Percentiles rank a stretch among this genome's conserved stretches.
These are phyloP conservation scores for Napeogenes sylphis DNA, from an alignment of 2,888 invertebrate species.

Conservation along the genomic window DNA sequence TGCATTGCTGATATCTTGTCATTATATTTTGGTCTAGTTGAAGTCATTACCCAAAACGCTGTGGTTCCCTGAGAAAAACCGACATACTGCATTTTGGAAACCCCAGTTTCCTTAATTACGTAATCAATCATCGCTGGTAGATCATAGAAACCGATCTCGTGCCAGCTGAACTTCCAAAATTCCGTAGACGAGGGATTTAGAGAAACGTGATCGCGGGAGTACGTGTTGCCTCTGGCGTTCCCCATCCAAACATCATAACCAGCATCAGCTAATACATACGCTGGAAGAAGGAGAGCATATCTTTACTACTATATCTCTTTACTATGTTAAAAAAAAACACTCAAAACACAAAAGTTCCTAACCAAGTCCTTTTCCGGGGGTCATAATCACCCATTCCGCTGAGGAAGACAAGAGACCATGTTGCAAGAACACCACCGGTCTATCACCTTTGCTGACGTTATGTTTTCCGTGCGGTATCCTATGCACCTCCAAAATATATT, in stretches of 20 bases:
- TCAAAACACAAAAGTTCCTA: conserved; percentile 25
- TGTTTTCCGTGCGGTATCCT: conserved; percentile 81
- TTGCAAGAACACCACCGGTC: conserved; percentile 82
- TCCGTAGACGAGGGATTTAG: conserved; percentile 52
- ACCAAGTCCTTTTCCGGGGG: conserved; percentile 79
- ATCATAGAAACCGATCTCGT: conserved; percentile 86
- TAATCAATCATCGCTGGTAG: conserved; percentile 86
- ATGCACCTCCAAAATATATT: conserved; percentile 88
- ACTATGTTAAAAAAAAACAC: no score
- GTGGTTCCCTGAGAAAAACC: conserved; percentile 86
- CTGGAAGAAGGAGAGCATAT: conserved; percentile 59
- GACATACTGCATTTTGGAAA: conserved; percentile 79
- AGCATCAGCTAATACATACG: conserved; percentile 81
- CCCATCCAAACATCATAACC: conserved; percentile 91
- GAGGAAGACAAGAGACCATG: conserved; percentile 90
- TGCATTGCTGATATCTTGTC: conserved; percentile 77
- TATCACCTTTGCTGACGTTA: conserved; percentile 35
- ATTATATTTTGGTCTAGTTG: conserved; percentile 77
- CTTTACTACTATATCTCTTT: no score
- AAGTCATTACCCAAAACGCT: conserved; percentile 78
- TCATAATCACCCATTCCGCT: conserved; percentile 86
- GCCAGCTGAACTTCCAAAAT: conserved; percentile 81
- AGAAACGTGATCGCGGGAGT: conserved; percentile 80
- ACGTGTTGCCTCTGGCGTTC: conserved; percentile 89
- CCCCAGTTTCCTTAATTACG: conserved; percentile 73